Base-by-base conservation (phyloP, 2,888 invertebrate genomes). In the Drosophila emarginata region DNA sequence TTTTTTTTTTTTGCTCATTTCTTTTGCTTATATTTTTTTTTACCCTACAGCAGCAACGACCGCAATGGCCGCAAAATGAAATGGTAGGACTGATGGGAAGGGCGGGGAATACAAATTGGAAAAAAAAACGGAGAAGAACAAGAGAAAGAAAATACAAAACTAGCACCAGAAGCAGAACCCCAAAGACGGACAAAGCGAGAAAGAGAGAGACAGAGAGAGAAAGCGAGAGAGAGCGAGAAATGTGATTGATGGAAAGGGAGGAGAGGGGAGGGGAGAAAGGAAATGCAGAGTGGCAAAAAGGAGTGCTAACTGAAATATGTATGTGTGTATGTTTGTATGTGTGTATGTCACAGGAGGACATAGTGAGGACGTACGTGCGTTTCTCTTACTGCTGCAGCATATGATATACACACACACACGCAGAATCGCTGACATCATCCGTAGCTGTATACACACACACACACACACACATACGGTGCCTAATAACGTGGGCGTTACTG, bases 361-460 rank as follows among this genome's bases (percentile, higher is more conserved):
- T 76, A 64, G 75, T 87, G 80, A 80, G 87, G 80, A 80, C 87
- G 80, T 80, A 86, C 84, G 80, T 88, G 87, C 77, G 86, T 78
- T 64, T 78, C 72, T 80, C 72, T 74, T 58, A 50, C 58, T 71
- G 78, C 57, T 66, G 63, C 61, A 77, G 64, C 62, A 77, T 56
- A 74, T 64, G 58, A 65, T 32, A 63, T 21, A 54, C 40, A 66
- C 51, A 62, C 26, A 58, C 15, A 59, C 50, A 37, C 18, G 18
- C 50, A 62, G 77, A 67, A 74, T 83, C 83, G 88, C 82, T 82
- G 82, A 82, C 82, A 82, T 82, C 82, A 82, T 82, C 88, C 78
- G 78, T 77, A 68, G 74, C 79, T 67, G 70, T 56, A 51, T 36
- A 56, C 54, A 61, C 18, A 40, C 32, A 58, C 58, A 61, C 39